A percentile compares a stretch with the other conserved stretches of the same genome.
Evolutionary conservation across 2,888 invertebrate genomes (phyloP).

Genomic region (Andrena bicolor): DNA sequence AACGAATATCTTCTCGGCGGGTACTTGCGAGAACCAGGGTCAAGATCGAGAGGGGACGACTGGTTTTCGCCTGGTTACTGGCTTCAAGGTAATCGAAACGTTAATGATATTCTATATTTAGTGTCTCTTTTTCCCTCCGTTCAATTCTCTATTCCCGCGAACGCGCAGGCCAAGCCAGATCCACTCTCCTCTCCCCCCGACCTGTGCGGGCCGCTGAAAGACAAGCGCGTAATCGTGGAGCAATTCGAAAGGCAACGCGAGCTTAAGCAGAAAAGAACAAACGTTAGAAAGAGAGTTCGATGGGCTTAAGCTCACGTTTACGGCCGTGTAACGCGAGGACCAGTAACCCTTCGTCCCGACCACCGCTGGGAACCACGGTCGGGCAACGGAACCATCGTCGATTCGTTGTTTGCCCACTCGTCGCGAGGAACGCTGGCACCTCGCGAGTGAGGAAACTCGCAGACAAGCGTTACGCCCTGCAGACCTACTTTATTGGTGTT

Average conservation of each 20-base stretch:
- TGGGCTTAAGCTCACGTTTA: conserved; percentile 19
- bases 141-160: too few relatives aligned
- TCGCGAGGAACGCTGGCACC: not conserved
- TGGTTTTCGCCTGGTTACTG: conserved; percentile 24
- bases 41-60: conserved; percentile 32
- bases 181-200: too few relatives aligned
- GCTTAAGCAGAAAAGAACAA: conserved; percentile 9
- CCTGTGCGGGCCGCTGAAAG: not conserved
- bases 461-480: conserved; percentile 3
- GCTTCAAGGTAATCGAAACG: too few relatives aligned
- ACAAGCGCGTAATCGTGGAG: not conserved
- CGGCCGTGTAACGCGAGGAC: not conserved
- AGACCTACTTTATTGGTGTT: conserved; percentile 17
- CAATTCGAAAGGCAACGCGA: conserved; percentile 7
- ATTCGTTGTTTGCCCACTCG: conserved; percentile 2
- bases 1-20: conserved; percentile 23
- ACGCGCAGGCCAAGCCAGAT: too few relatives aligned
- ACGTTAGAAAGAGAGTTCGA: not conserved
- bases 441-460: conserved; percentile 5
- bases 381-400: not conserved
- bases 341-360: not conserved
- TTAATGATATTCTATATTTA: too few relatives aligned
- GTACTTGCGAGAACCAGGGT: conserved; percentile 23
- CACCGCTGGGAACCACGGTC: not conserved
- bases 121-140: too few relatives aligned